These are phyloP conservation scores for Drosophila ogumai DNA, from an alignment of 1,140 invertebrate genomes.

Conservation along the genomic window DNA sequence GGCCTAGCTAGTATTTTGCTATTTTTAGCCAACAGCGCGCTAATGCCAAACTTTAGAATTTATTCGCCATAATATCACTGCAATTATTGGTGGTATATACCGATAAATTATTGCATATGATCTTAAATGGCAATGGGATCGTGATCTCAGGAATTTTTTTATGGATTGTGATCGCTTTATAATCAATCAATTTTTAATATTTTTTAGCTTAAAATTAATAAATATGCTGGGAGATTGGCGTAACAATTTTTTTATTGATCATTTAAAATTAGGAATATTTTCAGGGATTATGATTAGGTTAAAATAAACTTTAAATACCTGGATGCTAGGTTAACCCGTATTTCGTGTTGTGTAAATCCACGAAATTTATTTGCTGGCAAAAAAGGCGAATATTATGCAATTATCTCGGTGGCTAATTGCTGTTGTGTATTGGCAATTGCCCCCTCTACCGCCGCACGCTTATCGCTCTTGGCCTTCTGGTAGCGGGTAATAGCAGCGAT, in stretches of 20 bases:
- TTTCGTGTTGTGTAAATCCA: background rate
- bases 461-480: conserved; percentile 26
- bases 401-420: conserved; percentile 25
- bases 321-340: background rate
- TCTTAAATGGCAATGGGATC: background rate
- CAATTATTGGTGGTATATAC: conserved; percentile 1
- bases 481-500: conserved; percentile 22
- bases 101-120: background rate
- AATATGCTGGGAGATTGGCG: too few relatives aligned
- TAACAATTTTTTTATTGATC: too few relatives aligned
- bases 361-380: background rate
- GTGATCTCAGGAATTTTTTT: background rate
- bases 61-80: conserved; percentile 22
- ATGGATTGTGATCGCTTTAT: background rate
- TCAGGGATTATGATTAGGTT: background rate
- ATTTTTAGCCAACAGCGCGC: conserved; percentile 53
- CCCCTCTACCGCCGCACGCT: background rate
- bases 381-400: conserved; percentile 18
- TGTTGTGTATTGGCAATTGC: conserved; percentile 6
- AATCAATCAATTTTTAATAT: too few relatives aligned
- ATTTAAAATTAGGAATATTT: background rate
- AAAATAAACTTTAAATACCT: background rate
- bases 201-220: background rate
- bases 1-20: conserved; percentile 23
- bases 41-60: conserved; percentile 50